These are phyloP conservation scores for Tonatia bakeri DNA, from an alignment of 2,113 vertebrate genomes.

Conservation along the genomic window DNA sequence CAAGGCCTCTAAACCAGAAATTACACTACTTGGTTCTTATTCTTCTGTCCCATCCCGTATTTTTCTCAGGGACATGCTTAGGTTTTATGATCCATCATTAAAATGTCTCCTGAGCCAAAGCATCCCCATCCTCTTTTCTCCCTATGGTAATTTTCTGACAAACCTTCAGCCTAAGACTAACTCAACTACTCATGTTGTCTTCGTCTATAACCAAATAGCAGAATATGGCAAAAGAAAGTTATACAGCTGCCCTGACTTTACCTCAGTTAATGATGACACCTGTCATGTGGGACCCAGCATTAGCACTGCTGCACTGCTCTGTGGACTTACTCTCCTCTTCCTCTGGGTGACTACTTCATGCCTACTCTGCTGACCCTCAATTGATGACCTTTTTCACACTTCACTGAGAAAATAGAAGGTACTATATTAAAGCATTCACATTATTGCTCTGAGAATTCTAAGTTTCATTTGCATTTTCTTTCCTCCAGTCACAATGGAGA, in stretches of 20 bases:
- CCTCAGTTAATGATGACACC: background rate
- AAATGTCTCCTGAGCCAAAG: background rate
- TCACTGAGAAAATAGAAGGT: background rate
- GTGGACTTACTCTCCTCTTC: background rate
- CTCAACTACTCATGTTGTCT: background rate
- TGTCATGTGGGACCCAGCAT: background rate
- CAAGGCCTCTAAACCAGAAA: background rate
- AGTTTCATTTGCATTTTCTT: background rate
- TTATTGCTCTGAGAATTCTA: background rate
- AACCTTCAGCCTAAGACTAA: background rate
- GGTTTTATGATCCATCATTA: background rate
- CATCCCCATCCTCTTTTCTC: background rate
- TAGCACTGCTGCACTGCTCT: background rate
- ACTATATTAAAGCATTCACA: background rate
- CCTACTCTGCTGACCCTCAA: background rate
- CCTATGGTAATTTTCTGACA: background rate
- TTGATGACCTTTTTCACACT: background rate
- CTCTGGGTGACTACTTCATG: background rate
- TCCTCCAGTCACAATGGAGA: background rate
- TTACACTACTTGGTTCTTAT: background rate
- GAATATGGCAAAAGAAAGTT: background rate
- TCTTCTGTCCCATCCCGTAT: background rate
- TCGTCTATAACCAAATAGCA: background rate
- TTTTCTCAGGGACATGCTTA: background rate
- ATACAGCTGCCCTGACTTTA: background rate